Base-by-base conservation (phyloP, 1,140 invertebrate genomes). In the Drosophila carrolli region DNA sequence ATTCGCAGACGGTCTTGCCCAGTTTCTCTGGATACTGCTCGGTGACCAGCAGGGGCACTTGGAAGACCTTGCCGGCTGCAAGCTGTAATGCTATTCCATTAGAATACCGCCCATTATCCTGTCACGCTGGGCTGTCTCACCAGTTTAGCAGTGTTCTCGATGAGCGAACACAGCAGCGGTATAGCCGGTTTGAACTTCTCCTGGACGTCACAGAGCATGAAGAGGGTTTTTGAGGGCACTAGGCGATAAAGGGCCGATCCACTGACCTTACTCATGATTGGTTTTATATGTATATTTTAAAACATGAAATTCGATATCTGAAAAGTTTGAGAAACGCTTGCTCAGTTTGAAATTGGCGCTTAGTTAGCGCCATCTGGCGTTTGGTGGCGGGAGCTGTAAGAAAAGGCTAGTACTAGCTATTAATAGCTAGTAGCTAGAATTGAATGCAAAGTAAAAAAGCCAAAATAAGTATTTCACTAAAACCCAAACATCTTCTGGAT, bases 171-270 rank as follows among this genome's bases (percentile, higher is more conserved):
- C 81, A 97, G 94, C 16, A 81, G 44, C 73, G 94, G 94, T 71
- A 98, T 95, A 8, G 93, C 95, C 8, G 94, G 94, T 32, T 95
- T 92, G 88, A 98, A 98, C 78, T 95, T 96, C 91, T 97, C 97
- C 92, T 98, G 97, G 19, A 98, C 93, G 88, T 98, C 97, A 91
- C 97, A 98, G 50, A 98, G 92, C 37, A 98, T 93, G 56, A 98
- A 94, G 4, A 95, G 95, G 3, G 96, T 96, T 81, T 93, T 94
- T 7, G 47, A 29, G 7, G 81, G 56, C 14, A 58, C 10, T 0
- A 89, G 41, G 2, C 84, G 84, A 27, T 81, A 81, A 1, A 88
- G 66, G 3, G 14, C 1, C 2, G 50, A 43, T 11, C 38, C 43
- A 6, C 55, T 3, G 1, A 44, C 38, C 16, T 60, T 60, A 1